Conservation (phyloP, 2,888 invertebrate species). For the Agrenia bidenticulata region DNA sequence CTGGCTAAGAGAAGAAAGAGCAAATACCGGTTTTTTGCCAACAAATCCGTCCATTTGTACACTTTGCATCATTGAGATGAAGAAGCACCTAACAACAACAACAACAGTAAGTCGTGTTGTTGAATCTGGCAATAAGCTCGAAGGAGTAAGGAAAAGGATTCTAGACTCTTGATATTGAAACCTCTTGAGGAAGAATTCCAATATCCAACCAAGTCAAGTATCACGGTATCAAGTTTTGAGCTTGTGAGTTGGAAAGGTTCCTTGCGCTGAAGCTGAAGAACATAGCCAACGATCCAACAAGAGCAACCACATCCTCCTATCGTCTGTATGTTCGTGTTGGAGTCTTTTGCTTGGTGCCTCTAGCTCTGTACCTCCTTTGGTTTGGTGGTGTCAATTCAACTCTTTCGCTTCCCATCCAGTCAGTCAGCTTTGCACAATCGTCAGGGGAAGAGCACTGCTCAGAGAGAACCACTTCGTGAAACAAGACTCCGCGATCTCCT, state of each 20-base stretch:
- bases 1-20: not conserved
- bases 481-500: no score
- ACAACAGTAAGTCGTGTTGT: no score
- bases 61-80: constrained; percentile 3
- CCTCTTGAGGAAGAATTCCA: no score
- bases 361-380: not conserved
- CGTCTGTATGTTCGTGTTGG: not conserved
- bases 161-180: no score
- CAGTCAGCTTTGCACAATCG: constrained; percentile 48
- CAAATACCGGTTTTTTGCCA: constrained; percentile 10
- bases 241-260: no score
- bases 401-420: constrained; percentile 35
- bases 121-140: no score
- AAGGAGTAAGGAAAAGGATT: no score
- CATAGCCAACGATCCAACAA: no score
- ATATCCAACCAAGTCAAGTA: no score
- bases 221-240: no score
- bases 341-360: not conserved
- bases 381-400: constrained; percentile 39
- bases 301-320: constrained; percentile 3
- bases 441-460: constrained; percentile 34
- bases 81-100: constrained; percentile 5
- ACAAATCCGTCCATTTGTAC: not conserved
- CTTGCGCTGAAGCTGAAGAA: no score
- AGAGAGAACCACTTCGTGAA: not conserved